These are phyloP conservation scores for Eueides isabella DNA, from an alignment of 1,140 invertebrate species.

Conservation along the genomic window DNA sequence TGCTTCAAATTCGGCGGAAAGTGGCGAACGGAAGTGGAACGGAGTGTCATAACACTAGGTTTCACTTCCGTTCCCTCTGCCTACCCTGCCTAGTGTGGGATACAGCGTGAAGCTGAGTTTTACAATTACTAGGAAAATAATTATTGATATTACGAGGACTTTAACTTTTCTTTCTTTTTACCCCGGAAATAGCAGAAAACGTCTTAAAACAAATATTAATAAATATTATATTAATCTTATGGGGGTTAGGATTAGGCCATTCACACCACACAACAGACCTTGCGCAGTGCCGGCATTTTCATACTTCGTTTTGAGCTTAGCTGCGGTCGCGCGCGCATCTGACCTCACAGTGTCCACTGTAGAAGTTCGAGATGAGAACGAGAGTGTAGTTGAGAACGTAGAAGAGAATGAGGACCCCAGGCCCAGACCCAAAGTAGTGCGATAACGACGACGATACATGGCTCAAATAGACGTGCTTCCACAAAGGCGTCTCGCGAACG, in stretches of 20 bases:
- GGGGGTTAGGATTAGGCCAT: background rate
- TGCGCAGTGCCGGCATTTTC: slow-evolving; percentile 74
- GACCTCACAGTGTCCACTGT: slow-evolving; percentile 68
- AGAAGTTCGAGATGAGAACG: slow-evolving; percentile 59
- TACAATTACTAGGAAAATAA: too few relatives aligned
- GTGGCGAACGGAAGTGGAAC: too few relatives aligned
- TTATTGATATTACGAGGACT: too few relatives aligned
- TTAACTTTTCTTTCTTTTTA: background rate
- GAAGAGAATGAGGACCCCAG: slow-evolving; percentile 72
- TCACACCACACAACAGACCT: slow-evolving; percentile 59
- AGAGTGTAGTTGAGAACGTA: slow-evolving; percentile 68
- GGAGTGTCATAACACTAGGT: too few relatives aligned
- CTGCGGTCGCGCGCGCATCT: slow-evolving; percentile 72
- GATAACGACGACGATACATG: slow-evolving; percentile 76
- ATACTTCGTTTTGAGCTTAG: slow-evolving; percentile 77
- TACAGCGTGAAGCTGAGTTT: too few relatives aligned
- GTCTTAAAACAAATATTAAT: background rate
- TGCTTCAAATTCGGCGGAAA: too few relatives aligned
- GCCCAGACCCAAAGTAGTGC: slow-evolving; percentile 71
- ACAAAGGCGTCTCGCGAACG: slow-evolving; percentile 42
- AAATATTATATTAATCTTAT: background rate
- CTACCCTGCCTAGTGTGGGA: too few relatives aligned
- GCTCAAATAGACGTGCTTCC: slow-evolving; percentile 42
- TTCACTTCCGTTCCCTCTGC: too few relatives aligned
- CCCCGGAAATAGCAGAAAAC: background rate